These are phyloP conservation scores for Plagodis pulveraria DNA, from an alignment of 2,888 invertebrate genomes.

Conservation along the genomic window DNA sequence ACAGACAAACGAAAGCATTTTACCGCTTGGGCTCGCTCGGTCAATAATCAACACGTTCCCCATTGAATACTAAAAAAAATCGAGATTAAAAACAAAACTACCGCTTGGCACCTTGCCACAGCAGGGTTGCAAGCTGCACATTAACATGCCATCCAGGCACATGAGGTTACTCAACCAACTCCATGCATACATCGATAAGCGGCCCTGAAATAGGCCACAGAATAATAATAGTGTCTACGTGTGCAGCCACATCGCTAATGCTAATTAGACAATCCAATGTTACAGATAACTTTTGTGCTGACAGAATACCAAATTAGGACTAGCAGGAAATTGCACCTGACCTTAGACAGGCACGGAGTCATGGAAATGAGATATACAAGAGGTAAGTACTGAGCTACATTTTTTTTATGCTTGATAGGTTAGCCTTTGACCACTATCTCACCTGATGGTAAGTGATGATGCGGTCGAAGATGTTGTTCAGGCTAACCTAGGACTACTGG, in stretches of 20 bases:
- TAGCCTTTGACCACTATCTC: too few species aligned
- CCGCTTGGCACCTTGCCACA: background rate
- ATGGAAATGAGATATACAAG: conserved; percentile 25
- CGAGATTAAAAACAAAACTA: too few species aligned
- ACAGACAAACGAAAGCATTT: too few species aligned
- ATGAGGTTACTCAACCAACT: conserved; percentile 9
- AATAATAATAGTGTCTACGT: background rate
- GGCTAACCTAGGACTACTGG: too few species aligned
- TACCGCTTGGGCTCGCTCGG: too few species aligned
- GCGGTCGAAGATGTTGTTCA: too few species aligned
- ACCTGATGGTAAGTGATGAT: too few species aligned
- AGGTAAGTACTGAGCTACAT: too few species aligned
- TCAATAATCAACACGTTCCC: too few species aligned
- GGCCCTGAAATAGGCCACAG: conserved; percentile 19
- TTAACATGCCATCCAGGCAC: conserved; percentile 37
- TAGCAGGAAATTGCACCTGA: conserved; percentile 34
- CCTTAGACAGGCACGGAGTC: conserved; percentile 22
- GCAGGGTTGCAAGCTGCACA: background rate
- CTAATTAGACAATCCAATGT: conserved; percentile 54
- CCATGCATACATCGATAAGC: background rate
- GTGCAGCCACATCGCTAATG: conserved; percentile 45
- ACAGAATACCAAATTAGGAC: conserved; percentile 51
- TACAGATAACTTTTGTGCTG: conserved; percentile 43
- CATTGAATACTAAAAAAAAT: too few species aligned
- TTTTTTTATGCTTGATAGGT: too few species aligned